Percentiles rank a stretch among this genome's conserved stretches.
Conservation (phyloP, 2,888 invertebrate species). For the Erpobdella octoculata region DNA sequence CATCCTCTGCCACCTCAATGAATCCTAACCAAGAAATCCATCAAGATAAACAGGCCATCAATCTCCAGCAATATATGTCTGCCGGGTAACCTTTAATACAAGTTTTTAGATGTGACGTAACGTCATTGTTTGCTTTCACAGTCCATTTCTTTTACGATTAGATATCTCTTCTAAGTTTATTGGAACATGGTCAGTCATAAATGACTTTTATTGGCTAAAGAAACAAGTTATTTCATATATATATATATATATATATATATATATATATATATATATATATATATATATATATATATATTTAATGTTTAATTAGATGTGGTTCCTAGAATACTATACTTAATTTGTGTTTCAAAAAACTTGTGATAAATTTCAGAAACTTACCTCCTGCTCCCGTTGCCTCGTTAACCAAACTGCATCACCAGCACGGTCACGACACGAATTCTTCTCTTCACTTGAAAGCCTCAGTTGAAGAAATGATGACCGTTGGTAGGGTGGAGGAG, state of each 20-base stretch:
- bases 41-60: background rate
- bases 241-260: too few relatives aligned
- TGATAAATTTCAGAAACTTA: background rate
- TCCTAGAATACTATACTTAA: too few relatives aligned
- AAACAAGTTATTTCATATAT: too few relatives aligned
- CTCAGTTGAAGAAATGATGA: background rate
- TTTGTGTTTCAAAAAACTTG: too few relatives aligned
- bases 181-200: too few relatives aligned
- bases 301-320: too few relatives aligned
- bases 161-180: too few relatives aligned
- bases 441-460: constrained; percentile 1
- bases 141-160: too few relatives aligned
- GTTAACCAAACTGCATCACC: background rate
- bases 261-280: too few relatives aligned
- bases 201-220: too few relatives aligned
- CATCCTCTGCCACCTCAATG: background rate
- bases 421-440: background rate
- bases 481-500: background rate
- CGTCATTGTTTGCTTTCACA: too few relatives aligned
- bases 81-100: background rate
- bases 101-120: background rate
- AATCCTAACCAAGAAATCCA: background rate
- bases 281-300: too few relatives aligned
- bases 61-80: constrained; percentile 5
- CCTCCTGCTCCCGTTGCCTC: background rate